These are phyloP conservation scores for Saguinus midas DNA, from an alignment of 2,113 vertebrate species.

Conservation along the genomic window DNA sequence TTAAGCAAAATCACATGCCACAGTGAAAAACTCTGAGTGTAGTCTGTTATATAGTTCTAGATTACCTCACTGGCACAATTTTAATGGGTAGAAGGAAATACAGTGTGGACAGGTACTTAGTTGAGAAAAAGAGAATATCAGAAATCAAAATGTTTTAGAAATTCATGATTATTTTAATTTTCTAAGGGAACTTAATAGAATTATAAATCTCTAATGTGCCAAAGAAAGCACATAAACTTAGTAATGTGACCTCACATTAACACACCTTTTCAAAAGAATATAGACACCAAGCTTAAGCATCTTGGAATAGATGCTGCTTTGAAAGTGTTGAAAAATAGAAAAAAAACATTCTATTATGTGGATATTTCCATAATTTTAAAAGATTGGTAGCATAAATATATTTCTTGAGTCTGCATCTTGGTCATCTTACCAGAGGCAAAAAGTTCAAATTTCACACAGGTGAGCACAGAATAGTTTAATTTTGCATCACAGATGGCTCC, in stretches of 20 bases:
- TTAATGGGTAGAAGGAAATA: neutral
- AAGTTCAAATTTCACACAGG: constrained; percentile 27
- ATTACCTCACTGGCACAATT: neutral
- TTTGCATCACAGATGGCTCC: constrained; percentile 2
- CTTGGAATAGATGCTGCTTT: neutral
- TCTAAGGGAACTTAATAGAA: neutral
- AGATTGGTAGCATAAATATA: too few species aligned
- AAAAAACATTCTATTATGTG: neutral
- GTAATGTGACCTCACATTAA: neutral
- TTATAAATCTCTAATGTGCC: neutral
- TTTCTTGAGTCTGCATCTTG: neutral
- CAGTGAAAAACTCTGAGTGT: neutral
- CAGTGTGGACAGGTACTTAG: neutral
- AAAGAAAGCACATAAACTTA: neutral
- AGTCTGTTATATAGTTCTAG: neutral
- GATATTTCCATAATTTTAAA: neutral
- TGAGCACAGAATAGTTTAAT: neutral
- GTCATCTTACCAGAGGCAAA: neutral
- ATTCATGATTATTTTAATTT: neutral
- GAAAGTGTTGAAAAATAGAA: neutral
- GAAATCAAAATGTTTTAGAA: neutral
- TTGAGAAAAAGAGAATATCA: neutral
- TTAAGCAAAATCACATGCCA: neutral
- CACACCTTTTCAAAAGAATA: neutral
- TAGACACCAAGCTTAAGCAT: neutral